These are phyloP conservation scores for Emmelina monodactyla DNA, from an alignment of 2,888 invertebrate genomes.

Conservation along the genomic window DNA sequence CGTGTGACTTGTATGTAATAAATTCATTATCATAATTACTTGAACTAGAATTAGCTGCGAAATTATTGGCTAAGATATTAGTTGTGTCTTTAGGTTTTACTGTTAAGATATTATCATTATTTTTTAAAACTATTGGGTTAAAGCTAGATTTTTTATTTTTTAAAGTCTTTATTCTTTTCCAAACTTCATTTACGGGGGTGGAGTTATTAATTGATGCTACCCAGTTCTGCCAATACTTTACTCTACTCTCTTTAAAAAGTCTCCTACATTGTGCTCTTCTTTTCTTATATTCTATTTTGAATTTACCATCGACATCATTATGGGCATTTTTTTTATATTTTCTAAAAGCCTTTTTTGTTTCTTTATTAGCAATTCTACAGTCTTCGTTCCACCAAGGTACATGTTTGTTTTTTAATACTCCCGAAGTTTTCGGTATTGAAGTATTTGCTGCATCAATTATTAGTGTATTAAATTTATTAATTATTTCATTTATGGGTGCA, in stretches of 20 bases:
- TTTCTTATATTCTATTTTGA: not conserved
- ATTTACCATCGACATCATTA: not conserved
- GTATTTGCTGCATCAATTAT: not conserved
- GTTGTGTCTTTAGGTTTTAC: conserved; percentile 2
- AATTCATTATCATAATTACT: conserved; percentile 11
- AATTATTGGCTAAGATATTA: conserved; percentile 7
- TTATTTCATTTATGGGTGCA: not conserved
- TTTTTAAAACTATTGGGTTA: not conserved
- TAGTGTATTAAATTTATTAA: not conserved
- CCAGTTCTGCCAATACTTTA: conserved; percentile 6
- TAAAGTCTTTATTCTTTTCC: too few species aligned
- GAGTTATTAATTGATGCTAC: conserved; percentile 8
- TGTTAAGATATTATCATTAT: not conserved
- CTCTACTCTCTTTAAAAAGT: conserved; percentile 4
- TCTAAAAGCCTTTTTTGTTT: conserved; percentile 4
- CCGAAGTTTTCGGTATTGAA: not conserved
- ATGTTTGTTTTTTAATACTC: not conserved
- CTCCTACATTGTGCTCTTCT: not conserved
- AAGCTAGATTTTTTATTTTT: not conserved
- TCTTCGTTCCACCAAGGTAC: conserved; percentile 8
- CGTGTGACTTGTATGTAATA: not conserved
- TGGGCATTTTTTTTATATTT: conserved; percentile 2
- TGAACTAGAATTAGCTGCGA: conserved; percentile 10
- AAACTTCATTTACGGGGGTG: conserved; percentile 6
- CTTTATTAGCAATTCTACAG: conserved; percentile 4